These are phyloP conservation scores for Rhynchotus rufescens DNA, from an alignment of 2,797 vertebrate species.

Conservation along the genomic window DNA sequence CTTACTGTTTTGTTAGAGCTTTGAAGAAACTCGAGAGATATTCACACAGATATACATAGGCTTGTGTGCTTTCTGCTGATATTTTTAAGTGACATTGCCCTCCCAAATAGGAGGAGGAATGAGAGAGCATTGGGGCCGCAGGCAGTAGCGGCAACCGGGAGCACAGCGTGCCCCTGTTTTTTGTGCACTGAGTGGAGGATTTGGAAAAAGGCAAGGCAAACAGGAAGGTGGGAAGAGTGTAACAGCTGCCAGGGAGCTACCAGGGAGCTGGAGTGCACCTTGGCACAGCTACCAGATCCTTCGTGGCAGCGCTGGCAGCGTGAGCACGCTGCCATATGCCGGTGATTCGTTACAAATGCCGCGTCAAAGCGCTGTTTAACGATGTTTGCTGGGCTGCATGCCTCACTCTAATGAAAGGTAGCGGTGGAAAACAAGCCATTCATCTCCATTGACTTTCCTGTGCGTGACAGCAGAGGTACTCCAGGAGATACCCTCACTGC, in stretches of 20 bases:
- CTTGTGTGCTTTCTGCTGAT: background rate
- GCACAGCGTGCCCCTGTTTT: background rate
- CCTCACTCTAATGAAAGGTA: background rate
- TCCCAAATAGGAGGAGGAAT: background rate
- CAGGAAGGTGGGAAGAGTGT: background rate
- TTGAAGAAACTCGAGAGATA: background rate
- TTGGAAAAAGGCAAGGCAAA: background rate
- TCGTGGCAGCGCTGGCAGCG: accelerated
- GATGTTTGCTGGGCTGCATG: background rate
- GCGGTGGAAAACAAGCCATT: background rate
- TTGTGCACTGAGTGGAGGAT: background rate
- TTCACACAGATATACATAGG: background rate
- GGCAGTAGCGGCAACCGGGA: background rate
- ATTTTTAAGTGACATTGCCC: background rate
- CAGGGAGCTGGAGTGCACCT: background rate
- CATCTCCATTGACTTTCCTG: accelerated
- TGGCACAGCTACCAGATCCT: background rate
- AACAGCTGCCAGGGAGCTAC: background rate
- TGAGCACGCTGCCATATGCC: background rate
- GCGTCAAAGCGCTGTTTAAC: background rate
- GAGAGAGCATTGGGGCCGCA: background rate
- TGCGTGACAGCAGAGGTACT: background rate
- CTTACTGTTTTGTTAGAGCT: background rate
- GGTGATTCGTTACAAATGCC: background rate
- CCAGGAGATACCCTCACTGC: background rate